Evolutionary conservation across 1,140 invertebrate species (phyloP), one percentile per base, ranked within the genome.

Genomic region (Druon quercuslanigerum): DNA sequence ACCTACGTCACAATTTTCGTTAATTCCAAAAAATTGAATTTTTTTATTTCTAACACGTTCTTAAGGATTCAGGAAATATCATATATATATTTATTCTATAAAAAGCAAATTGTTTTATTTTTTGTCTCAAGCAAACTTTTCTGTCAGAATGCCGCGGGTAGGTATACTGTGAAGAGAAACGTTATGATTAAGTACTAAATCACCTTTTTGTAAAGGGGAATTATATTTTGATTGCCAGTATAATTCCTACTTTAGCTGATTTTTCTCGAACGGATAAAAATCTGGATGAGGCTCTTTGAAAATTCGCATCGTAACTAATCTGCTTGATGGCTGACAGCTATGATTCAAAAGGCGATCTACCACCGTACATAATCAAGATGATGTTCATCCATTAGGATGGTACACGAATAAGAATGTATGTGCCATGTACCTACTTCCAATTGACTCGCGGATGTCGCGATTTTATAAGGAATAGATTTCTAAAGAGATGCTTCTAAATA

Each of bases 191-290:
- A 46, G 40, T 14, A 66, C 33, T 40, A 33, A 16, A 66, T 14
- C 13, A 40, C 25, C 25, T 66, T 40, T 13, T 66, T 66, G 6
- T 25, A 16, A 66, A 66, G 16, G 16, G 3, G 2, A 14, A 66
- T 66, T 66, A 40, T 40, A 66, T 66, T 66, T 40, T 66, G 60
- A 66, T 66, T 66, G n/a, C 60, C 14, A 13, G 60, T 16, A 13
- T 66, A 17, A 17, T 54, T 54, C 14, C 25, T 40, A 16, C 3
- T 13, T 40, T 2, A 11, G 19, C 12, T 40, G 16, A 40, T 7
- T 16, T 66, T 13, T 8, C n/a, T 5, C 1, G 40, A 60, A 46
- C 8, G 33, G 33, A 66, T 66, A 66, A 66, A 66, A 66, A 66
- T 66, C 4, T 19, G 12, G 20, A 56, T 20, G 54, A 56, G 20